Percentiles rank a stretch among this genome's conserved stretches.
Conservation (phyloP, 92 coral and sea anemone species). For the Meandrina meandrites region DNA sequence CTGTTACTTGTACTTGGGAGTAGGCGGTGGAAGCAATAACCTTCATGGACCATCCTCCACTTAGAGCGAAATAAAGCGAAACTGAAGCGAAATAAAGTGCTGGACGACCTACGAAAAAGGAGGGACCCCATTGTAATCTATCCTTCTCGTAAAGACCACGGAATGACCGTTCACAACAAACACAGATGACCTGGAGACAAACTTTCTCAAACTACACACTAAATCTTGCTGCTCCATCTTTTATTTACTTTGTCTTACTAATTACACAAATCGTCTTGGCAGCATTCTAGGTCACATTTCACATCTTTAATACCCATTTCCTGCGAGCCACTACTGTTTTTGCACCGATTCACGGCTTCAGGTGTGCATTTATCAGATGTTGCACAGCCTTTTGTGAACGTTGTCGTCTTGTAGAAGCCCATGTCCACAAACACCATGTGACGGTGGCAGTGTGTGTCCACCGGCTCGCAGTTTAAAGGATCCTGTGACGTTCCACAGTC, state of each 20-base stretch:
- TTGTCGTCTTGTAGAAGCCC: not conserved
- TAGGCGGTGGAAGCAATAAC: too few species aligned
- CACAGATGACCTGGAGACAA: too few species aligned
- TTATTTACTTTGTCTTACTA: not conserved
- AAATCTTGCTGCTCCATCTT: not conserved
- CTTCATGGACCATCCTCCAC: too few species aligned
- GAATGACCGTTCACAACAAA: too few species aligned
- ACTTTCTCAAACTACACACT: too few species aligned
- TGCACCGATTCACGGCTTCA: conserved; percentile 11
- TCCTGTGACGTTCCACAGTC: conserved; percentile 24
- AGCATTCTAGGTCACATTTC: conserved; percentile 8
- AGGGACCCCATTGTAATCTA: too few species aligned
- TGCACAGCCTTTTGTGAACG: conserved; percentile 20
- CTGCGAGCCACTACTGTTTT: not conserved
- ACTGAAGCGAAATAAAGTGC: too few species aligned
- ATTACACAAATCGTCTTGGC: conserved; percentile 26
- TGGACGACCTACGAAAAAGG: too few species aligned
- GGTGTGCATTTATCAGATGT: conserved; percentile 23
- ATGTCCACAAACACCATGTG: not conserved
- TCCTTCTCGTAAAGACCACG: too few species aligned
- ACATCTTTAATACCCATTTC: not conserved
- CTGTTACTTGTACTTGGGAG: too few species aligned
- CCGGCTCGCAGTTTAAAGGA: conserved; percentile 13
- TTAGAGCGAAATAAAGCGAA: too few species aligned
- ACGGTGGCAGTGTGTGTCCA: conserved; percentile 1